Percentiles rank a stretch among this genome's conserved stretches.
Conservation (phyloP, 2,888 invertebrate species). For the Mesopsocus fuscifrons region DNA sequence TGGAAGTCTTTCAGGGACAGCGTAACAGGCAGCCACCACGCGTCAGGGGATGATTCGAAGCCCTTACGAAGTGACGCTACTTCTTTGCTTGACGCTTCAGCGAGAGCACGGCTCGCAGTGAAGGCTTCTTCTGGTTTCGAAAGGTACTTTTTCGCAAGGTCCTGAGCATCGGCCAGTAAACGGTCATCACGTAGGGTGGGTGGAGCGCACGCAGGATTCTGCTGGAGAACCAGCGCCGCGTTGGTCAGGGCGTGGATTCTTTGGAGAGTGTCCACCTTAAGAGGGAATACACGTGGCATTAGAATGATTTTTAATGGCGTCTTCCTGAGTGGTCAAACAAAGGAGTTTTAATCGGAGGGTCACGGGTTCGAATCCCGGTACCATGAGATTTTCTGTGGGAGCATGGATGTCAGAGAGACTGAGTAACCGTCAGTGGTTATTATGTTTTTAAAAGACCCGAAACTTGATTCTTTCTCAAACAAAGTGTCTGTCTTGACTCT, state of each 20-base stretch:
- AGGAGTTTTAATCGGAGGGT: no score
- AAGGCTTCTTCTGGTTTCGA: constrained; percentile 21
- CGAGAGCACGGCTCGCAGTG: constrained; percentile 11
- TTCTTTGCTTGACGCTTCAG: not conserved
- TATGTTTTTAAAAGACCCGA: no score
- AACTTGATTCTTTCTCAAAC: no score
- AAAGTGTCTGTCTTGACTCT: no score
- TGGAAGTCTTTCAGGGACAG: constrained; percentile 19
- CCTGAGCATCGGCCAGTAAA: constrained; percentile 29
- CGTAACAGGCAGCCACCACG: constrained; percentile 28
- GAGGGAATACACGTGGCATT: no score
- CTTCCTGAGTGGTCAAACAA: no score
- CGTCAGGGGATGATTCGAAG: constrained; percentile 19
- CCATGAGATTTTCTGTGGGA: no score
- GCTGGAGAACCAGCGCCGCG: constrained; percentile 31
- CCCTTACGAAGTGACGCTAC: not conserved
- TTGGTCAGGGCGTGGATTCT: constrained; percentile 49
- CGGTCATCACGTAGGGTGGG: constrained; percentile 32
- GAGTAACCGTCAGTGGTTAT: no score
- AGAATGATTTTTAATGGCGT: no score
- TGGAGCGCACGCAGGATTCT: constrained; percentile 23
- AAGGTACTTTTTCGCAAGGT: constrained; percentile 37
- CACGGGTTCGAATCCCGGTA: no score
- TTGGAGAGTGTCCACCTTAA: constrained; percentile 41
- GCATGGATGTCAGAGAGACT: no score